Conservation (phyloP, 2,113 vertebrate genomes). For the Dissostichus mawsoni region DNA sequence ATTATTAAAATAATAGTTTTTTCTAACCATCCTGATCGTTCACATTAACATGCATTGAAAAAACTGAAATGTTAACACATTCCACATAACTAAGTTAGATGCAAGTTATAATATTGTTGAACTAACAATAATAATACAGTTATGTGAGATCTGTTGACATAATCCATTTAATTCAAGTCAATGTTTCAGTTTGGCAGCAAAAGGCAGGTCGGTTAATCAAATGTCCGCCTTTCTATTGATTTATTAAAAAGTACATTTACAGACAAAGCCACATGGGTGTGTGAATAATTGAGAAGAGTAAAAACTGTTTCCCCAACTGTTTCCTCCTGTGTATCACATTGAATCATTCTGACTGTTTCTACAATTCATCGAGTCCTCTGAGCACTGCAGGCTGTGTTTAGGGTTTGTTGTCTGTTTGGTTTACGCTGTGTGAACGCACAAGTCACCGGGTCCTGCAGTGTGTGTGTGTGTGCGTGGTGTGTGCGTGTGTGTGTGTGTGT, state of each 20-base stretch:
- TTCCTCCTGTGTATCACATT: slow-evolving; percentile 1
- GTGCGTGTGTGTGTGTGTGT: no score
- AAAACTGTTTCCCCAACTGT: slow-evolving; percentile 9
- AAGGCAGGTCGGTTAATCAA: slow-evolving; percentile 5
- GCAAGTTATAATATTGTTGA: no score
- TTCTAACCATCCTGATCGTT: background rate
- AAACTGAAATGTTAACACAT: no score
- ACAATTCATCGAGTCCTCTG: slow-evolving; percentile 25
- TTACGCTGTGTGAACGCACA: background rate
- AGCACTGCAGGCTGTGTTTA: background rate
- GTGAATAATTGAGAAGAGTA: slow-evolving; percentile 38
- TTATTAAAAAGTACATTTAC: slow-evolving; percentile 23
- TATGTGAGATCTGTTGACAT: no score
- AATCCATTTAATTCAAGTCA: no score
- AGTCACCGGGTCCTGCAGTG: background rate
- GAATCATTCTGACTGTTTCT: slow-evolving; percentile 35
- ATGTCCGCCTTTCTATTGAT: background rate
- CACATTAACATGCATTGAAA: background rate
- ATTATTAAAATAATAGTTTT: no score
- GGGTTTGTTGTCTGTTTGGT: slow-evolving; percentile 5
- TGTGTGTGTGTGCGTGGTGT: no score
- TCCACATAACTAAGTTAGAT: no score
- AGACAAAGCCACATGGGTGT: background rate
- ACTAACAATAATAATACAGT: no score
- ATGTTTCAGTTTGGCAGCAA: background rate